Percentiles rank a stretch among this genome's conserved stretches.
Evolutionary conservation across 1,140 invertebrate genomes (phyloP).

Genomic region (Heliconius nattereri): DNA sequence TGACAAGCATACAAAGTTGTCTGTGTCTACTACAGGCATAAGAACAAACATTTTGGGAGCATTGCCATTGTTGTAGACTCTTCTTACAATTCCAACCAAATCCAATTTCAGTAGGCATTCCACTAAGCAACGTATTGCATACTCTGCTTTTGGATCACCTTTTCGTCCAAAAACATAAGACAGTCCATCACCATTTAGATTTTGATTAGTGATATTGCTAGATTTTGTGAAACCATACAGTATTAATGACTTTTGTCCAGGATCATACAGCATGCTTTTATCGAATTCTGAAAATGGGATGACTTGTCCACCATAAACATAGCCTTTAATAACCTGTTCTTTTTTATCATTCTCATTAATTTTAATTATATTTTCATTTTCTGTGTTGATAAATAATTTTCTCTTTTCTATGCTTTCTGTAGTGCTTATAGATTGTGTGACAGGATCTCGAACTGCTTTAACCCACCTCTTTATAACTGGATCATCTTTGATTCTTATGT

Average conservation of each 20-base stretch:
- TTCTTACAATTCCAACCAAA: constrained; percentile 68
- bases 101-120: constrained; percentile 65
- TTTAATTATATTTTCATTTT: constrained; percentile 52
- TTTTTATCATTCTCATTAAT: constrained; percentile 39
- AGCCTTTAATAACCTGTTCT: constrained; percentile 60
- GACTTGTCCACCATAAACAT: constrained; percentile 69
- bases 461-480: constrained; percentile 63
- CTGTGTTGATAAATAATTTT: constrained; percentile 61
- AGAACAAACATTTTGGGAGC: constrained; percentile 75
- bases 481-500: constrained; percentile 68
- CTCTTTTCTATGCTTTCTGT: constrained; percentile 56
- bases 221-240: constrained; percentile 75
- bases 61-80: constrained; percentile 72
- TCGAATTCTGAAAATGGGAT: constrained; percentile 71
- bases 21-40: constrained; percentile 71
- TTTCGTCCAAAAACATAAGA: constrained; percentile 72
- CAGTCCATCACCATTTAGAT: constrained; percentile 70
- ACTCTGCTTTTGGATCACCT: constrained; percentile 69
- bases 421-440: constrained; percentile 52
- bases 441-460: constrained; percentile 62
- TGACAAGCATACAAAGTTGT: constrained; percentile 68
- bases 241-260: constrained; percentile 66
- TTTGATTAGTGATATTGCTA: constrained; percentile 69
- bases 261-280: constrained; percentile 69
- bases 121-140: constrained; percentile 67